phyloP scores from a whole-genome alignment of 2,113 vertebrate genomes.

The Hippolais icterina region DNA sequence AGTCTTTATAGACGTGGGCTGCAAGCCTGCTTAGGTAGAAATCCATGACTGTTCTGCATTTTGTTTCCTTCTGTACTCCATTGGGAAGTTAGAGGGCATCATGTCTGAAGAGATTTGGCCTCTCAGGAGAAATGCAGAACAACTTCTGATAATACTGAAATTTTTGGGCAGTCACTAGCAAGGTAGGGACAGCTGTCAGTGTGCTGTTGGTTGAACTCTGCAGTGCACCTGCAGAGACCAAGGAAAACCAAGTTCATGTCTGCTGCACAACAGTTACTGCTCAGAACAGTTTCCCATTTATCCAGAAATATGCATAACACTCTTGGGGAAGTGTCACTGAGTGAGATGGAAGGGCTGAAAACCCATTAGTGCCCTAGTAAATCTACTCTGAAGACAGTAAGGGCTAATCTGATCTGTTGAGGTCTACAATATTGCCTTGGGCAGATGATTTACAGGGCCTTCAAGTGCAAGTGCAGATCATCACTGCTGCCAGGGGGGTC shows the following conservation, averaged over 20 bases:
- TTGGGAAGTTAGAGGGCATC: background rate
- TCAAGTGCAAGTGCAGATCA: background rate
- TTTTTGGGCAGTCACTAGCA: background rate
- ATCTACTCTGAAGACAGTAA: background rate
- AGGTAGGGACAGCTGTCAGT: background rate
- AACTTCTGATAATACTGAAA: background rate
- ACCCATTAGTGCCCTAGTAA: background rate
- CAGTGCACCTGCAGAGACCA: background rate
- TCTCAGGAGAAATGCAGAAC: background rate
- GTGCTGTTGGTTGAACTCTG: background rate
- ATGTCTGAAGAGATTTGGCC: background rate
- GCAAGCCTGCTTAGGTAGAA: background rate
- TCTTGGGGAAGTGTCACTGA: background rate
- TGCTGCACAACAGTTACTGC: background rate
- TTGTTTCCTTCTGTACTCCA: background rate
- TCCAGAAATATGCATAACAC: background rate
- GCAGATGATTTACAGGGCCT: background rate
- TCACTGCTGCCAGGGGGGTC: background rate
- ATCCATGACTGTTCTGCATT: background rate
- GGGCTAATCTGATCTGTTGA: background rate
- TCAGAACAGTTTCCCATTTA: background rate
- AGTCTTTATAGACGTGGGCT: background rate
- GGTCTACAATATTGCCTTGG: background rate
- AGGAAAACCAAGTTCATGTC: background rate
- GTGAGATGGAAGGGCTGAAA: background rate